Base-by-base conservation (phyloP, 2,113 vertebrate genomes). In the Malaclemys terrapin region DNA sequence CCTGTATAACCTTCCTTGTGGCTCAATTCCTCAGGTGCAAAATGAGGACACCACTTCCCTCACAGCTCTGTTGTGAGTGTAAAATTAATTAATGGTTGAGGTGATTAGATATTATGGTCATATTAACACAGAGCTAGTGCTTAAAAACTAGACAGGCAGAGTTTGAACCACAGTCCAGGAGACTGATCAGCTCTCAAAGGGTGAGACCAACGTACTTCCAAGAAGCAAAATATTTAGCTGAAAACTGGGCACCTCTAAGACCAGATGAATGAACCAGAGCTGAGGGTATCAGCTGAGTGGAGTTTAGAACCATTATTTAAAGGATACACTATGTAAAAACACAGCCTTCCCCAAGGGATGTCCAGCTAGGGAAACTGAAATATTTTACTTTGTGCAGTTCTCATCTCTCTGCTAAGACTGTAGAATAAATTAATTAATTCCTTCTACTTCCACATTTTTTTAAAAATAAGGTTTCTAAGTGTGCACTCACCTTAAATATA, bases 281-380 rank as follows among this genome's bases (percentile, higher is more conserved):
- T 6, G 69, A 59, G 14, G 0, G 10, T 53, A 57, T 31, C 35
- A 69, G 65, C 16, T 20, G 65, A 38, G 8, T 69, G 35, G 7
- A 90, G 9, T 79, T 89, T 87, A 45, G 10, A 82, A 16, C 8
- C 10, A 80, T 88, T 83, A 50, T 50, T 91, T 88, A 94, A 88
- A 95, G 89, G 47, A 16, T 76, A 84, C 38, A 76, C 27, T 80
- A 35, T 72, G n/a, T 85, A 78, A 69, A 87, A 96, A 59, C 50
- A 80, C 20, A 20, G 42, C 56, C 24, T 89, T 85, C 42, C 17
- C 80, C 90, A 75, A 49, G 0, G 0, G 62, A 82, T 24, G 2
- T 80, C 45, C 76, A 84, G 72, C 72, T 62, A 97, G 62, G 2
- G 78, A 93, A 94, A 85, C n/a, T 82, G 83, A 96, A 96, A 87